Percentiles rank a stretch among this genome's conserved stretches.
Conservation (phyloP, 2,113 vertebrate species). For the Cyphomyrus plagiostoma region DNA sequence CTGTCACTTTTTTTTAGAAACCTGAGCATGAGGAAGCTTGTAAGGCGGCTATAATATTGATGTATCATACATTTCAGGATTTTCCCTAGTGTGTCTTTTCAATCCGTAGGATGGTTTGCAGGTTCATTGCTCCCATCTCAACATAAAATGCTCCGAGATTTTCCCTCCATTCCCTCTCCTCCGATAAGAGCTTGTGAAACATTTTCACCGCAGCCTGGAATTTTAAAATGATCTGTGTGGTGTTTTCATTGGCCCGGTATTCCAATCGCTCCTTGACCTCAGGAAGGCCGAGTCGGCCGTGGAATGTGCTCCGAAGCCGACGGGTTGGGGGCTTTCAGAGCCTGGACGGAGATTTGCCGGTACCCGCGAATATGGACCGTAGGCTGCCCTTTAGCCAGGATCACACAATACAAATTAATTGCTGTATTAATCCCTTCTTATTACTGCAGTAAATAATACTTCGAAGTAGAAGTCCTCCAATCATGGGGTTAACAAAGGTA, state of each 20-base stretch:
- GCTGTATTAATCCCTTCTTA: background rate
- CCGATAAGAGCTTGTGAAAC: background rate
- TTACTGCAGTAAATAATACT: background rate
- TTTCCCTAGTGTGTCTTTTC: background rate
- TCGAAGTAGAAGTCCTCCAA: background rate
- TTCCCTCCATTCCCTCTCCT: background rate
- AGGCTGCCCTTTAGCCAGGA: background rate
- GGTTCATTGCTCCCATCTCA: background rate
- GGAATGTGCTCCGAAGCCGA: background rate
- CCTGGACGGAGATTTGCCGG: background rate
- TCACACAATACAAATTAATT: background rate
- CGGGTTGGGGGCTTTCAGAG: background rate
- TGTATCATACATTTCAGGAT: background rate
- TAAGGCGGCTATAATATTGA: background rate
- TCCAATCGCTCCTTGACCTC: background rate
- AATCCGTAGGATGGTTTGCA: background rate
- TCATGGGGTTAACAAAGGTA: background rate
- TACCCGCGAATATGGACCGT: background rate
- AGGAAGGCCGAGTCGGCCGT: background rate
- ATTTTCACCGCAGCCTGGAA: background rate
- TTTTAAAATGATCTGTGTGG: background rate
- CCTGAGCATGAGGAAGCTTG: background rate
- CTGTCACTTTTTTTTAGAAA: background rate
- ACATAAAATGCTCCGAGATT: background rate
- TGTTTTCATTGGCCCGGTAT: conserved; percentile 6